phyloP scores from a whole-genome alignment of 2,888 invertebrate species.

The Lydus trimaculatus region DNA sequence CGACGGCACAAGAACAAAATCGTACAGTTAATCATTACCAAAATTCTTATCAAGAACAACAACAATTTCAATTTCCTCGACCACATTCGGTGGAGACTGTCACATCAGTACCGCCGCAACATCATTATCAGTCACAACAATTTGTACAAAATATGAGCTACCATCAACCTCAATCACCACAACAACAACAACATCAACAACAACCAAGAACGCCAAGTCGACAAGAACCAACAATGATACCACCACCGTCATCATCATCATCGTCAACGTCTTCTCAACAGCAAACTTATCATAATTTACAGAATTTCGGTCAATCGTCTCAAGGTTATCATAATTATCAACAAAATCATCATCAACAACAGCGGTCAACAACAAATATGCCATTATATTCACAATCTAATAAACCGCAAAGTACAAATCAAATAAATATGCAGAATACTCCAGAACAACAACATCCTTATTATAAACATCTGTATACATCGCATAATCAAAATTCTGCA shows the following conservation, averaged over 20 bases:
- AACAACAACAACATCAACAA: too few species aligned
- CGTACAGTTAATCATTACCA: constrained; percentile 56
- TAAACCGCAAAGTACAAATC: constrained; percentile 32
- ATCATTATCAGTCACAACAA: constrained; percentile 41
- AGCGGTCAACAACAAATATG: constrained; percentile 40
- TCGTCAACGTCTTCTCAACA: constrained; percentile 33
- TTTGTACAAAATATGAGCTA: constrained; percentile 35
- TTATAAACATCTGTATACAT: constrained; percentile 30
- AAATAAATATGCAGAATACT: constrained; percentile 16
- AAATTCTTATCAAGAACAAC: constrained; percentile 33
- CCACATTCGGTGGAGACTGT: constrained; percentile 45
- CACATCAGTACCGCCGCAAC: constrained; percentile 39
- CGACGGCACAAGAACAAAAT: constrained; percentile 47
- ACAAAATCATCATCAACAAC: constrained; percentile 34
- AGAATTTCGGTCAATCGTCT: constrained; percentile 34
- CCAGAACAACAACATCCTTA: constrained; percentile 22
- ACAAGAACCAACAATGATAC: constrained; percentile 32
- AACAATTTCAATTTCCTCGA: constrained; percentile 41
- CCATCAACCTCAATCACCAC: constrained; percentile 34
- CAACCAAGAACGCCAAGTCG: constrained; percentile 38
- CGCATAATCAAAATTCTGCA: constrained; percentile 15
- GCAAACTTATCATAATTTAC: constrained; percentile 36
- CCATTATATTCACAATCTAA: constrained; percentile 31
- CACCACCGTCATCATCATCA: constrained; percentile 21
- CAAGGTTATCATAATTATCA: constrained; percentile 38